phyloP scores from a whole-genome alignment of 1,140 invertebrate species.

The Vanessa atalanta region DNA sequence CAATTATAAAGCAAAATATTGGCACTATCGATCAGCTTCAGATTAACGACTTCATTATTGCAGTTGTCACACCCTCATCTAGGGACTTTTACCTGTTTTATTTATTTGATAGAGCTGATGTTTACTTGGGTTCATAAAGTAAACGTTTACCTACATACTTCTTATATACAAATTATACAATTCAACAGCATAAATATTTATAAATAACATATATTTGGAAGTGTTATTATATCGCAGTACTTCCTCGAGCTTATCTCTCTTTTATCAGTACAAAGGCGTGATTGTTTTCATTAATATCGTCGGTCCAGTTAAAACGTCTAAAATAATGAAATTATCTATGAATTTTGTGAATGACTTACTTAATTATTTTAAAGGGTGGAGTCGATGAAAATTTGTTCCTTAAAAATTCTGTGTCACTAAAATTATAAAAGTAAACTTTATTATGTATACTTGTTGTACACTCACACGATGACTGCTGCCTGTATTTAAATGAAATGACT shows the following conservation, averaged over 20 bases:
- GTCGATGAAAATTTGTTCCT: not conserved
- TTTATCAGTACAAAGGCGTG: constrained; percentile 44
- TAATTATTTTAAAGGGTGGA: not conserved
- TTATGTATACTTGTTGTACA: too few species aligned
- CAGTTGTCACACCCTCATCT: too few species aligned
- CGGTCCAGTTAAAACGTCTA: not conserved
- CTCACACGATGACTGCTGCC: too few species aligned
- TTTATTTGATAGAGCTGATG: too few species aligned
- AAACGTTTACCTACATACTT: not conserved
- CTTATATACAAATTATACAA: not conserved
- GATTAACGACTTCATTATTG: too few species aligned
- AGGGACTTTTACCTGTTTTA: too few species aligned
- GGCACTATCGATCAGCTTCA: too few species aligned
- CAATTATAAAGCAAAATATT: too few species aligned
- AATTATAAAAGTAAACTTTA: too few species aligned
- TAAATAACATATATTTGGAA: constrained; percentile 8
- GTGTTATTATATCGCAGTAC: constrained; percentile 39
- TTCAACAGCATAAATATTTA: not conserved
- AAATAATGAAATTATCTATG: not conserved
- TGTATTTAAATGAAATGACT: too few species aligned
- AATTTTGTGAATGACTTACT: not conserved
- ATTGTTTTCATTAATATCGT: constrained; percentile 39
- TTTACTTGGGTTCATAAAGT: too few species aligned
- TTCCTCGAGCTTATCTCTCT: constrained; percentile 63
- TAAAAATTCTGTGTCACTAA: too few species aligned